phyloP scores from a whole-genome alignment of 92 coral and sea anemone genomes.

The Zoanthus sansibaricus region DNA sequence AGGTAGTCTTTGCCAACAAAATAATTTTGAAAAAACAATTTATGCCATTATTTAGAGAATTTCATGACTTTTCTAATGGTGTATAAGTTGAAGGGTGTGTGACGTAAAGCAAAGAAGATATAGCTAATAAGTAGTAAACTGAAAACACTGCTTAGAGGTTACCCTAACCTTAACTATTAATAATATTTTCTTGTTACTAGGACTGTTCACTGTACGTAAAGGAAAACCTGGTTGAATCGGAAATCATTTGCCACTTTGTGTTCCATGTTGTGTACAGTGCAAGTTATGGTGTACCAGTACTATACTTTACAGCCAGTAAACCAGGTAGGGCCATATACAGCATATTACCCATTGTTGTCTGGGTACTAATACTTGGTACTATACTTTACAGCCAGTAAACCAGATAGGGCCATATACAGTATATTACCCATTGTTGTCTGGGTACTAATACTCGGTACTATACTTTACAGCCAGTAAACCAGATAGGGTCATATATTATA shows the following conservation, averaged over 20 bases:
- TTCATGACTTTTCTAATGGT: too few species aligned
- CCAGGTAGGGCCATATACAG: slow-evolving; percentile 69
- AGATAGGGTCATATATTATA: slow-evolving; percentile 59
- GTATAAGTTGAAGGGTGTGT: neutral
- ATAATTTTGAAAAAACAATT: too few species aligned
- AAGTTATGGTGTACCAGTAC: slow-evolving; percentile 93
- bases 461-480: slow-evolving; percentile 88
- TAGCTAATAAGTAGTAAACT: too few species aligned
- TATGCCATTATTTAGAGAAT: too few species aligned
- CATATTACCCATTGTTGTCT: neutral
- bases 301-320: slow-evolving; percentile 87
- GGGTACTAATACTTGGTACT: neutral
- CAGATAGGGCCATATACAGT: slow-evolving; percentile 64
- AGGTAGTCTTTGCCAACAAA: too few species aligned
- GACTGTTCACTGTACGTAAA: neutral
- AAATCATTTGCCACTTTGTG: slow-evolving; percentile 64
- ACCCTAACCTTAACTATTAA: neutral
- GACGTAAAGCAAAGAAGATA: too few species aligned
- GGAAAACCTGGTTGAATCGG: neutral
- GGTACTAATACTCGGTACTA: neutral
- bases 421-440: neutral
- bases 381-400: slow-evolving; percentile 87
- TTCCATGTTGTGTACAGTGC: slow-evolving; percentile 88
- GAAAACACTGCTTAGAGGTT: too few species aligned
- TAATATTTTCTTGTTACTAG: neutral